A percentile compares a stretch with the other conserved stretches of the same genome.
phyloP scores from a whole-genome alignment of 2,113 vertebrate genomes.

The Crocuta crocuta region DNA sequence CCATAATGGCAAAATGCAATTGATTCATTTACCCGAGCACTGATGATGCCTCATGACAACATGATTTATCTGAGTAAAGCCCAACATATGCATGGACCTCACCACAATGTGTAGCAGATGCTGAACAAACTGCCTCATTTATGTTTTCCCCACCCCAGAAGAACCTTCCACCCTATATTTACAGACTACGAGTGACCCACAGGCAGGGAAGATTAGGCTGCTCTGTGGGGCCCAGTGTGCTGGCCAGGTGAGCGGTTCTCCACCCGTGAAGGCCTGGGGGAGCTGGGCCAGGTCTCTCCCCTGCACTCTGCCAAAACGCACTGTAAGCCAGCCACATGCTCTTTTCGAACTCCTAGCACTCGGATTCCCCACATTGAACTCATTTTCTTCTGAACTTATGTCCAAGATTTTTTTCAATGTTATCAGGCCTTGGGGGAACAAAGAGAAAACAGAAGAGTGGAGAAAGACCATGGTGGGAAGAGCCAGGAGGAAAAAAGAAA shows the following conservation, averaged over 20 bases:
- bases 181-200: slow-evolving; percentile 58
- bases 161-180: background rate
- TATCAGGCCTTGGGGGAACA: slow-evolving; percentile 67
- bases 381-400: slow-evolving; percentile 78
- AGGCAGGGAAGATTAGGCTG: slow-evolving; percentile 20
- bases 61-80: slow-evolving; percentile 66
- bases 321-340: slow-evolving; percentile 60
- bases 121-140: background rate
- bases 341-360: slow-evolving; percentile 26
- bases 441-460: slow-evolving; percentile 28
- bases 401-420: slow-evolving; percentile 49
- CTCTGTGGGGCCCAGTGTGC: background rate
- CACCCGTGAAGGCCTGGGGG: background rate
- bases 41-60: slow-evolving; percentile 66
- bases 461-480: slow-evolving; percentile 35
- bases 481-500: slow-evolving; percentile 49
- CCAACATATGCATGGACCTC: background rate
- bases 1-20: slow-evolving; percentile 59
- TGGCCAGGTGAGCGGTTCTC: slow-evolving; percentile 50
- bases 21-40: slow-evolving; percentile 60
- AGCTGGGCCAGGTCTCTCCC: slow-evolving; percentile 37
- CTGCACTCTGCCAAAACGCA: background rate
- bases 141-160: slow-evolving; percentile 37
- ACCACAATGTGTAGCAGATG: slow-evolving; percentile 75
- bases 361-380: slow-evolving; percentile 70